Evolutionary conservation across 2,888 invertebrate species (phyloP).

Genomic region (Julus scandinavius): DNA sequence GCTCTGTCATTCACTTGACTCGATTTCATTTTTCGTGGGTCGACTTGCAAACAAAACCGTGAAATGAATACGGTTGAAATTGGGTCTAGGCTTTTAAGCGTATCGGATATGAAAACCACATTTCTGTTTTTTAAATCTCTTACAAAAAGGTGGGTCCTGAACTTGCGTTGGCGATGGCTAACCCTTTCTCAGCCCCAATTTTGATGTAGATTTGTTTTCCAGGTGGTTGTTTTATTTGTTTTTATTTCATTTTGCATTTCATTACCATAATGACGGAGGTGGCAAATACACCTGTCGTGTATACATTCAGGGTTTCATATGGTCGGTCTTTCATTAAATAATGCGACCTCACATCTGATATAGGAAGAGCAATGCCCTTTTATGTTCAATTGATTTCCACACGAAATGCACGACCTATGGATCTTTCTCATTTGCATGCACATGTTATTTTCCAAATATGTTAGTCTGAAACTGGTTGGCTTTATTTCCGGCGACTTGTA

Average conservation of each 20-base stretch:
- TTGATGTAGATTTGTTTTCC: conserved; percentile 5
- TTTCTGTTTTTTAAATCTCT: conserved; percentile 8
- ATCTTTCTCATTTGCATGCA: background rate
- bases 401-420: background rate
- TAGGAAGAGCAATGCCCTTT: conserved; percentile 19
- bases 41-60: background rate
- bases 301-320: background rate
- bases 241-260: background rate
- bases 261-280: conserved; percentile 12
- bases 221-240: background rate
- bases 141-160: conserved; percentile 18
- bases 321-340: background rate
- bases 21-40: background rate
- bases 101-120: conserved; percentile 21
- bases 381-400: conserved; percentile 5
- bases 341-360: background rate
- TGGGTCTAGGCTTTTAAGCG: background rate
- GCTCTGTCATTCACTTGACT: background rate
- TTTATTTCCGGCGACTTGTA: background rate
- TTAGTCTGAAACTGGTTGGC: background rate
- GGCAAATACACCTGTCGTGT: background rate
- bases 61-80: background rate
- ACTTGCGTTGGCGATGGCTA: conserved; percentile 9
- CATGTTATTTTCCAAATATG: background rate
- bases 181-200: conserved; percentile 12